A percentile compares a stretch with the other conserved stretches of the same genome.
These are phyloP conservation scores for Drosophila prolongata DNA, from an alignment of 2,888 invertebrate species.

Conservation along the genomic window DNA sequence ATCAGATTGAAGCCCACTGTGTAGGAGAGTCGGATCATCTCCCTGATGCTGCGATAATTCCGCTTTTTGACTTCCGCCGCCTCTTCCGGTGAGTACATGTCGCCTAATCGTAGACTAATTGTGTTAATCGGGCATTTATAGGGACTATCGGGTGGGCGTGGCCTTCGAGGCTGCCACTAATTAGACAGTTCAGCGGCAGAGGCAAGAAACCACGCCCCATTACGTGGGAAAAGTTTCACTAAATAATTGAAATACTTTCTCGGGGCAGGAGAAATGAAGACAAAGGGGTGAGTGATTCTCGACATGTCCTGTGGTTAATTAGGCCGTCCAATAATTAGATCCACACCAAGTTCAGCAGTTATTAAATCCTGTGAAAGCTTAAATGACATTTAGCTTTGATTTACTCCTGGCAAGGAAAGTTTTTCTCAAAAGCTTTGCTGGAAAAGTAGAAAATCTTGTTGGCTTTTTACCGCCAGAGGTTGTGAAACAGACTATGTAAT, in stretches of 20 bases:
- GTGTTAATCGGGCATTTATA: slow-evolving; percentile 61
- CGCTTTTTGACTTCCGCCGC: slow-evolving; percentile 48
- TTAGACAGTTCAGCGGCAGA: slow-evolving; percentile 39
- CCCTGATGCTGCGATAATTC: slow-evolving; percentile 66
- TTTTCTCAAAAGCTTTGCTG: background rate
- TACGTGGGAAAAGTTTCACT: slow-evolving; percentile 59
- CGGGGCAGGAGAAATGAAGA: background rate
- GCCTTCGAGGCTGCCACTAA: slow-evolving; percentile 35
- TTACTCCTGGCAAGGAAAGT: background rate
- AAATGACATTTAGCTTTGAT: background rate
- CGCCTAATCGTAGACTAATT: slow-evolving; percentile 59
- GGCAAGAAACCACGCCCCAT: slow-evolving; percentile 56
- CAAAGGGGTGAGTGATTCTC: slow-evolving; percentile 12
- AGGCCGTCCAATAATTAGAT: slow-evolving; percentile 10
- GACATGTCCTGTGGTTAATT: slow-evolving; percentile 25
- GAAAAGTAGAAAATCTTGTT: background rate
- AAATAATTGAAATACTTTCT: slow-evolving; percentile 59
- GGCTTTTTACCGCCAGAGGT: background rate
- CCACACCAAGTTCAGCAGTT: slow-evolving; percentile 1
- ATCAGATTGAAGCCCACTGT: slow-evolving; percentile 71
- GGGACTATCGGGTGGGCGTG: slow-evolving; percentile 51
- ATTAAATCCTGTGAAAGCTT: slow-evolving; percentile 8
- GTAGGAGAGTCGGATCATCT: slow-evolving; percentile 63
- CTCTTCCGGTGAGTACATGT: slow-evolving; percentile 63
- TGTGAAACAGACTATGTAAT: background rate